Base-by-base conservation (phyloP, 2,888 invertebrate species). In the Falcaria lacertinaria region DNA sequence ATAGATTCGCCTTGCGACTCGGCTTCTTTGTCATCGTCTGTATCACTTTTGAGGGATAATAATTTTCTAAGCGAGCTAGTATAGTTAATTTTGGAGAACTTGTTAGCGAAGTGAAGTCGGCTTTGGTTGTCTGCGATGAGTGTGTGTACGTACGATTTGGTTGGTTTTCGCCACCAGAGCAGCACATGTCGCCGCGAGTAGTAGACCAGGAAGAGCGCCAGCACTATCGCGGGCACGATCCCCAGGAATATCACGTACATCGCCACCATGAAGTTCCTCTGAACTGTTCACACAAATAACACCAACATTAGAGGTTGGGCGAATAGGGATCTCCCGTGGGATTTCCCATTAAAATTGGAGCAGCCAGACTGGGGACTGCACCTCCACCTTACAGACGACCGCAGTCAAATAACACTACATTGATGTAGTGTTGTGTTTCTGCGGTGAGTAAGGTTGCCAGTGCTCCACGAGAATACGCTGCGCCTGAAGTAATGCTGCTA, bases 221-320 rank as follows among this genome's bases (percentile, higher is more conserved):
- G 77, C 1, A 94, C 91, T 34, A 94, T 79, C 45, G 92, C 79
- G 0, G 97, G 97, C 43, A 97, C 89, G 57, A 97, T 93, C 16
- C 96, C 94, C 60, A 98, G 91, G 92, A 97, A 97, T 62, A 97
- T 93, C 54, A 98, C 92, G 78, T 95, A 95, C 89, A 98, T 91
- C 25, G 94, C 94, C 48, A 95, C 94, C 71, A 96, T 92, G 75
- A 96, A 92, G 64, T 93, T 93, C 57, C 91, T 91, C 72, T 93
- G 91, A 52, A 94, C 96, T 96, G 91, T 28, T 49, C 60, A 64
- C 37, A 49, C 47, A 52, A 54, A 42, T 22, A 39, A 22, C n/a
- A 11, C 8, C 36, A 25, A 13, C 7, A 2, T 33, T 33, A 33
- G 4, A 11, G 22, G 5, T 1, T n/a, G n/a, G n/a, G n/a, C n/a